Evolutionary conservation across 2,797 vertebrate species (phyloP).

Genomic region (Enteromius fasciolatus): DNA sequence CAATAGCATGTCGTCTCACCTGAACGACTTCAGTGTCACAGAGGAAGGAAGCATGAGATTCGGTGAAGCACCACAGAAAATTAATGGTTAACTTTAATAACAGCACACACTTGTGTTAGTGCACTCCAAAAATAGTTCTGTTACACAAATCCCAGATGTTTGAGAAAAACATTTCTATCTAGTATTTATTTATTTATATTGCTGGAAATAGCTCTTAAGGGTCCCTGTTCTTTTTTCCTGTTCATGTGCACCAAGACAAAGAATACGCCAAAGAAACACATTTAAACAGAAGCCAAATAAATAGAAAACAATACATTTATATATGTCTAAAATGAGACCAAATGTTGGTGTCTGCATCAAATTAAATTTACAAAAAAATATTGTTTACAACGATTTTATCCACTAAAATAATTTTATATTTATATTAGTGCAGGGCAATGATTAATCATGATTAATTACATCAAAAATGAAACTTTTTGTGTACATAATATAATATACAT

Average conservation of each 20-base stretch:
- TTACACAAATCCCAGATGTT: background rate
- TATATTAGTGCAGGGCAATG: too few relatives aligned
- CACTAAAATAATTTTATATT: too few relatives aligned
- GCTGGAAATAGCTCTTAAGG: background rate
- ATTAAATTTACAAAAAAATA: too few relatives aligned
- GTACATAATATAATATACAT: too few relatives aligned
- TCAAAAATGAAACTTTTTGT: too few relatives aligned
- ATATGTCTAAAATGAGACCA: too few relatives aligned
- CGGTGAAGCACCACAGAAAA: background rate
- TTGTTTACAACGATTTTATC: too few relatives aligned
- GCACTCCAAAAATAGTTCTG: background rate
- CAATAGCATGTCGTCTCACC: background rate
- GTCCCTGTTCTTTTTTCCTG: constrained; percentile 22
- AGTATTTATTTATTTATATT: background rate
- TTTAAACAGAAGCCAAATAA: too few relatives aligned
- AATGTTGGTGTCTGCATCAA: too few relatives aligned
- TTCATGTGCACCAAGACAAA: constrained; percentile 25
- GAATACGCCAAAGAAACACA: too few relatives aligned
- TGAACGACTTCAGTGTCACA: background rate
- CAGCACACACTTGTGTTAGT: background rate
- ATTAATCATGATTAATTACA: too few relatives aligned
- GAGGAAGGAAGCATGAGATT: background rate
- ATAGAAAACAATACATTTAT: too few relatives aligned
- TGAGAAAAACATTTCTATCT: background rate
- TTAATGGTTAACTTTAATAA: constrained; percentile 4